Base-by-base conservation (phyloP, 2,797 vertebrate species). In the Alectoris magna region DNA sequence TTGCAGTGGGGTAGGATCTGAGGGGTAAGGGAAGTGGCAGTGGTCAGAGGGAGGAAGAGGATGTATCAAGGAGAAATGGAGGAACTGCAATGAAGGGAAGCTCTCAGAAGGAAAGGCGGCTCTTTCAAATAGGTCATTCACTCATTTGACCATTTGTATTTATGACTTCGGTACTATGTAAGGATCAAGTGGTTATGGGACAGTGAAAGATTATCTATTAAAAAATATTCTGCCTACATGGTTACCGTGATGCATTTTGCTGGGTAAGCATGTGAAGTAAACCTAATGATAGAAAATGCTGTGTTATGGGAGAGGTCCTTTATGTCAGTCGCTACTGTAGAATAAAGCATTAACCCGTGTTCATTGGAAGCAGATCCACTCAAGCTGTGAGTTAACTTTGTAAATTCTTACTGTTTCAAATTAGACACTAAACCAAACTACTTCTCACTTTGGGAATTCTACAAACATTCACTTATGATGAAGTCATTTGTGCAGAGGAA, bases 1-100 rank as follows among this genome's bases (percentile, higher is more conserved):
- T 21, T 51, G 39, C 1, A 0, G 41, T 53, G 36, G 3, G 29
- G 8, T 38, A 8, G 44, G 60, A 24, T 22, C 43, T 13, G 31
- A 27, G 29, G 43, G 46, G 3, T 44, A 44, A n/a, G 11, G 76
- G 27, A 55, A 23, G 22, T 39, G 3, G 39, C 58, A 59, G 19
- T 23, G 38, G 26, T 38, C 5, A 7, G 72, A 44, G 56, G 46
- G 0, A 3, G 15, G 9, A 63, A 13, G 15, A 0, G 1, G 9
- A 3, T 23, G 10, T 38, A 34, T 13, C 0, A 2, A 12, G 10
- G 53, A 78, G 46, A 62, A 63, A 55, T 0, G 3, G 9, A 44
- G 43, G 29, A 70, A 41, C 26, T 83, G n/a, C 51, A 36, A 31
- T 14, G 22, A 43, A 18, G 9, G n/a, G 6, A 67, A 44, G 41